Base-by-base conservation (phyloP, 2,113 vertebrate species). In the Pachycephala philippinensis region DNA sequence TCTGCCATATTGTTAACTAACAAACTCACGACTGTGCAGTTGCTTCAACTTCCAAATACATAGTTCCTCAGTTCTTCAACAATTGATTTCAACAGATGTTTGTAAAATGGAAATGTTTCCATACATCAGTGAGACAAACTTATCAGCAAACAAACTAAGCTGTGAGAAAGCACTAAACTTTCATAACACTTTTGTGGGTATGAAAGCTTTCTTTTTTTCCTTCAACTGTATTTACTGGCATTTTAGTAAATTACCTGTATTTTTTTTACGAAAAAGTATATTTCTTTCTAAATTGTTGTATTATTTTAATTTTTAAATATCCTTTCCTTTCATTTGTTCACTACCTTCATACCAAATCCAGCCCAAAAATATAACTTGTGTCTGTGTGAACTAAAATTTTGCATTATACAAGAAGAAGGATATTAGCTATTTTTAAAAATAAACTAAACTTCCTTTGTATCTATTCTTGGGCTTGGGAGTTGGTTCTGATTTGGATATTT, bases 381-480 rank as follows among this genome's bases (percentile, higher is more conserved):
- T 37, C 44, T 2, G 3, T 71, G 65, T 90, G 75, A 94, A 75
- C 56, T 37, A 30, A 60, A 86, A 68, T 87, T 92, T 74, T 89
- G n/a, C 52, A n/a, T 53, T 56, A 75, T 19, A 40, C 26, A 44
- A 84, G 24, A 90, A 90, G 53, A 90, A 81, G 53, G 19, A 71
- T 66, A 90, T 74, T 87, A 63, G 54, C 37, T 93, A 74, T 76
- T 86, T 88, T 92, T 33, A 86, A 89, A 90, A 93, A 61, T 66
- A 85, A 96, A 92, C 68, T 56, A 35, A 87, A 84, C 85, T 93
- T 96, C 92, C 93, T 93, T 90, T 89, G 88, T 78, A 52, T 77
- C 85, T 92, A 35, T 92, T 88, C 72, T 81, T 84, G 83, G 84
- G 65, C 35, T 93, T 71, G 86, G 24, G 89, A 78, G 52, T 54